phyloP scores from a whole-genome alignment of 1,140 invertebrate species.

The Drosophila tani region DNA sequence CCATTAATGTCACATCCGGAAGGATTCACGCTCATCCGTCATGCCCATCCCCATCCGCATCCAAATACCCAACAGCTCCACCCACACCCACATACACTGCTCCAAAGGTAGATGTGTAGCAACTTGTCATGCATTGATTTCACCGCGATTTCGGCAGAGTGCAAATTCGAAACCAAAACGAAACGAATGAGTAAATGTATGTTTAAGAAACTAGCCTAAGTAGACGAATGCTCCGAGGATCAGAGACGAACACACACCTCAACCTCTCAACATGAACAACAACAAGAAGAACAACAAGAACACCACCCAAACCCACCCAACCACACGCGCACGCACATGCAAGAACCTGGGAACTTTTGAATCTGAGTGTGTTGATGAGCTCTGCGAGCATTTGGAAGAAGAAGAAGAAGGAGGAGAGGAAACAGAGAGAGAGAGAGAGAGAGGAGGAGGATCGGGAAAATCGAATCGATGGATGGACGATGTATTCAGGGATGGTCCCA shows the following conservation, averaged over 20 bases:
- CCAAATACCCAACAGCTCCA: conserved; percentile 24
- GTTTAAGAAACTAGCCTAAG: conserved; percentile 80
- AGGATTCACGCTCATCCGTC: conserved; percentile 36
- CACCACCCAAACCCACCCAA: conserved; percentile 28
- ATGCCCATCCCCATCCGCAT: conserved; percentile 13
- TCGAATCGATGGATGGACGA: conserved; percentile 36
- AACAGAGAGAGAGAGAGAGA: not conserved
- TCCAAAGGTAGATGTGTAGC: conserved; percentile 83
- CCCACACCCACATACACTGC: conserved; percentile 63
- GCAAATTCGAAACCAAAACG: conserved; percentile 37
- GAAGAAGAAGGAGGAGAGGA: not conserved
- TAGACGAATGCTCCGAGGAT: conserved; percentile 77
- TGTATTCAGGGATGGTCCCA: conserved; percentile 48
- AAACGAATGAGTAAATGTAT: conserved; percentile 64
- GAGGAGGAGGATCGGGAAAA: conserved; percentile 18
- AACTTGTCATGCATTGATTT: conserved; percentile 74
- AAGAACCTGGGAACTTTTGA: conserved; percentile 33
- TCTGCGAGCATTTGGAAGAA: conserved; percentile 61
- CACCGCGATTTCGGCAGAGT: conserved; percentile 49
- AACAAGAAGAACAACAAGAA: conserved; percentile 10
- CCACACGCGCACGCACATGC: conserved; percentile 22
- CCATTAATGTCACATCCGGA: conserved; percentile 47
- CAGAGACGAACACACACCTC: conserved; percentile 40
- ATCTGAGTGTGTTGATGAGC: conserved; percentile 44
- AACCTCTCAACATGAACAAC: conserved; percentile 55